phyloP scores from a whole-genome alignment of 2,113 vertebrate species.

The Oncorhynchus masou region DNA sequence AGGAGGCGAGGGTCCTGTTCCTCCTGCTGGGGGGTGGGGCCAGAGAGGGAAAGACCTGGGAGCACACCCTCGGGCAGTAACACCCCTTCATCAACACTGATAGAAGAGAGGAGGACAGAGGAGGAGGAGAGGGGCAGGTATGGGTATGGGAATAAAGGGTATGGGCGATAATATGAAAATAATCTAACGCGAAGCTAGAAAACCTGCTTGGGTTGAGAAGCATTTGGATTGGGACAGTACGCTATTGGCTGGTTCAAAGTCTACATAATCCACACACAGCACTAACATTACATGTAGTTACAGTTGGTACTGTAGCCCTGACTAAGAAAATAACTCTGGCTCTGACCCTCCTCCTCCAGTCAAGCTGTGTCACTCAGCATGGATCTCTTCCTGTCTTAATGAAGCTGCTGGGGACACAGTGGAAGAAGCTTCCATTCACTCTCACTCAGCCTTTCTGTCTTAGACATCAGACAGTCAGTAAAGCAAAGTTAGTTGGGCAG shows the following conservation, averaged over 20 bases:
- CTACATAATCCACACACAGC: too few relatives aligned
- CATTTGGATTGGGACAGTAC: too few relatives aligned
- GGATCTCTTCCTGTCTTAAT: not conserved
- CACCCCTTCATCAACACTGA: slow-evolving; percentile 71
- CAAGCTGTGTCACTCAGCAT: not conserved
- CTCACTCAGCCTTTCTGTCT: not conserved
- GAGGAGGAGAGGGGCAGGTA: too few relatives aligned
- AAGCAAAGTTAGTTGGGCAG: not conserved
- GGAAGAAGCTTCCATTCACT: not conserved
- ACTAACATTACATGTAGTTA: not conserved
- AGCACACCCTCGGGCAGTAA: slow-evolving; percentile 38
- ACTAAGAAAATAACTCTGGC: not conserved
- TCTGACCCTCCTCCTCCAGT: not conserved
- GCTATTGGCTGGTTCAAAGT: too few relatives aligned
- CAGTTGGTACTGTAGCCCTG: not conserved
- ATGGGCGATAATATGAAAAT: too few relatives aligned
- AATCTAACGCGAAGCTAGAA: too few relatives aligned
- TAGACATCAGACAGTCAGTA: not conserved
- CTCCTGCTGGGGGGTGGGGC: slow-evolving; percentile 71
- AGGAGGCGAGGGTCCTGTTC: slow-evolving; percentile 79
- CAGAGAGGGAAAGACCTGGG: slow-evolving; percentile 59
- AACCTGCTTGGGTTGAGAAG: too few relatives aligned
- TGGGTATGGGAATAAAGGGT: too few relatives aligned
- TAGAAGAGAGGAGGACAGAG: not conserved
- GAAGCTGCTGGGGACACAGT: not conserved